phyloP scores from a whole-genome alignment of 2,797 vertebrate genomes.

The Mastacembelus armatus region DNA sequence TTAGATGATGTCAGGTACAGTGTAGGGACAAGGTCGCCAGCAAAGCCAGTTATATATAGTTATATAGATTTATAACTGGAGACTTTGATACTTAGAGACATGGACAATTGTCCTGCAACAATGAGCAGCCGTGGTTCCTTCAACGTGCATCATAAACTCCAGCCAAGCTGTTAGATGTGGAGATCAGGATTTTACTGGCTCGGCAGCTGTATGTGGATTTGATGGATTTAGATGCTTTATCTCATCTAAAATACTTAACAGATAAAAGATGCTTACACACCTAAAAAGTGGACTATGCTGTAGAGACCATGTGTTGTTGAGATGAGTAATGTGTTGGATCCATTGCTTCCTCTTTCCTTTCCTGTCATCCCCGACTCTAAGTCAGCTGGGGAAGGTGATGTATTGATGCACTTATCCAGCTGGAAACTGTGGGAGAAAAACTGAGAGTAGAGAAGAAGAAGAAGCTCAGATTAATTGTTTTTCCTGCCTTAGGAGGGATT shows the following conservation, averaged over 20 bases:
- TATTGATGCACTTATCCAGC: constrained; percentile 45
- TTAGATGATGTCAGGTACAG: no score
- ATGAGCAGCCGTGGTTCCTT: no score
- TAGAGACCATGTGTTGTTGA: neutral
- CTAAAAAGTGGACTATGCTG: neutral
- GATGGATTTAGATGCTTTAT: no score
- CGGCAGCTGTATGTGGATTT: no score
- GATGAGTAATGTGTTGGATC: constrained; percentile 37
- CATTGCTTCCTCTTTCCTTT: constrained; percentile 22
- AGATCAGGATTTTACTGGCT: neutral
- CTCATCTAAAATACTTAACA: no score
- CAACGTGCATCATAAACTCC: no score
- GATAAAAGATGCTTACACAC: constrained; percentile 4
- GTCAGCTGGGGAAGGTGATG: constrained; percentile 28
- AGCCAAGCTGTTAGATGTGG: neutral
- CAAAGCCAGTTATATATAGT: no score
- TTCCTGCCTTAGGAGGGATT: no score
- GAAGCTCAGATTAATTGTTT: neutral
- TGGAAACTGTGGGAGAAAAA: constrained; percentile 26
- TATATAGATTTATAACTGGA: no score
- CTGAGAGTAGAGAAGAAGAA: neutral
- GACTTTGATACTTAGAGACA: no score
- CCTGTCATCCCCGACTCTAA: constrained; percentile 22
- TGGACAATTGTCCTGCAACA: no score
- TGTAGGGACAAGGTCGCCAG: no score